phyloP scores from a whole-genome alignment of 2,113 vertebrate species.

The Phycodurus eques region DNA sequence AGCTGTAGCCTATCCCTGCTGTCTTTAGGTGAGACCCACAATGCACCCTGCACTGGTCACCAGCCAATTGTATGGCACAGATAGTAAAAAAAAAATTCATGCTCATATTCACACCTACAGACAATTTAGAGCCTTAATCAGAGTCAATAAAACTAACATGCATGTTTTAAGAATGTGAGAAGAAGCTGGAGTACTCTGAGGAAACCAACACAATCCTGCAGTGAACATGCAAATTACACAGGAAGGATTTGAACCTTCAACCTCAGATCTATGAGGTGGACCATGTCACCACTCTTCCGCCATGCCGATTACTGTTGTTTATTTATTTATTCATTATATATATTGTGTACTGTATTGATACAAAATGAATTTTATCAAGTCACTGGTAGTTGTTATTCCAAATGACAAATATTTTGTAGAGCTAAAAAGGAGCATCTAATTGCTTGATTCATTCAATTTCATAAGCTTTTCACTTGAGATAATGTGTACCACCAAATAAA shows the following conservation, averaged over 20 bases:
- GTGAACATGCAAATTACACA: neutral
- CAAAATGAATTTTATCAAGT: neutral
- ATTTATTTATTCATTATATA: too few relatives aligned
- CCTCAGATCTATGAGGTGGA: neutral
- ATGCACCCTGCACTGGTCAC: too few relatives aligned
- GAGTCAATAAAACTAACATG: too few relatives aligned
- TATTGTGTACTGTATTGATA: too few relatives aligned
- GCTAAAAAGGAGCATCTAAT: slow-evolving; percentile 20
- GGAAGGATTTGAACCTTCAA: neutral
- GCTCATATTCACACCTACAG: too few relatives aligned
- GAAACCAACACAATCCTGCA: neutral
- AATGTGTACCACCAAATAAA: slow-evolving; percentile 7
- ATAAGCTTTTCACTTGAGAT: slow-evolving; percentile 5
- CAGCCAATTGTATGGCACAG: too few relatives aligned
- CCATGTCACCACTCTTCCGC: neutral
- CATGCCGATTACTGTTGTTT: neutral
- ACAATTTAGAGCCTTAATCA: too few relatives aligned
- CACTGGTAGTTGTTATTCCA: slow-evolving; percentile 8
- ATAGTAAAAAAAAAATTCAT: too few relatives aligned
- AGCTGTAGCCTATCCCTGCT: too few relatives aligned
- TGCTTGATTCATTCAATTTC: slow-evolving; percentile 2
- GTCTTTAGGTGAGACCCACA: too few relatives aligned
- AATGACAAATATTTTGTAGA: slow-evolving; percentile 22
- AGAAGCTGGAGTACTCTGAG: too few relatives aligned
- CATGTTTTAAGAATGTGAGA: too few relatives aligned